Evolutionary conservation across 2,113 vertebrate species (phyloP).

Genomic region (Psilopsiagon aymara): DNA sequence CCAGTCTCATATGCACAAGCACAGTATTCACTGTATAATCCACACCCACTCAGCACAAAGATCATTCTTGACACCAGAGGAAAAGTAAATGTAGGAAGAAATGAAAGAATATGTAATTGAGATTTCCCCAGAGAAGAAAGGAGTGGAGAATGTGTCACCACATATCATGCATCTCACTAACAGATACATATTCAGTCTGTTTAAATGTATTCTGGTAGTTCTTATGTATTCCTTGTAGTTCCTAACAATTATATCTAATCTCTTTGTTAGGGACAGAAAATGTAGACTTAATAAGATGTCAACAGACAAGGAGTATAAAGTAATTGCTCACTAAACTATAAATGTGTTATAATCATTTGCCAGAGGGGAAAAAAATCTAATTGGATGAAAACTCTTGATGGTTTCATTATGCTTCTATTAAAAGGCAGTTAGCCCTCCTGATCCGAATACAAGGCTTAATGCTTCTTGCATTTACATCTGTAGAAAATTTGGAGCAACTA

Average conservation of each 20-base stretch:
- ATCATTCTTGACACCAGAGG: conserved; percentile 32
- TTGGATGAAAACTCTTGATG: conserved; percentile 72
- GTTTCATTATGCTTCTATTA: conserved; percentile 72
- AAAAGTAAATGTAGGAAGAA: conserved; percentile 19
- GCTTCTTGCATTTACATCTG: neutral
- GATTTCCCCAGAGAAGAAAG: conserved; percentile 19
- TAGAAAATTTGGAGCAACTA: neutral
- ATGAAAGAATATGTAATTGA: conserved; percentile 18
- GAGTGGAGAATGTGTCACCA: neutral
- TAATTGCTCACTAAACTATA: conserved; percentile 61
- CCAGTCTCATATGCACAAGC: neutral
- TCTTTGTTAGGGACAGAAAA: conserved; percentile 64
- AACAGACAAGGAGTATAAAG: conserved; percentile 62
- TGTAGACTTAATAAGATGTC: conserved; percentile 61
- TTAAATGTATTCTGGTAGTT: conserved; percentile 52
- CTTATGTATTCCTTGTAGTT: conserved; percentile 6
- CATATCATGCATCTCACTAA: neutral
- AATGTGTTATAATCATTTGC: conserved; percentile 64
- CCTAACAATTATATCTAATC: conserved; percentile 46
- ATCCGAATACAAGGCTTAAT: neutral
- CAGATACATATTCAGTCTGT: conserved; percentile 15
- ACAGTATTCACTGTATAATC: neutral
- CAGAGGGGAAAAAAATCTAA: conserved; percentile 58
- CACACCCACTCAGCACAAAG: conserved; percentile 14
- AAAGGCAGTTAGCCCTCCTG: conserved; percentile 11